Conservation (phyloP, 2,888 invertebrate genomes). For the Branchellion lobata region DNA sequence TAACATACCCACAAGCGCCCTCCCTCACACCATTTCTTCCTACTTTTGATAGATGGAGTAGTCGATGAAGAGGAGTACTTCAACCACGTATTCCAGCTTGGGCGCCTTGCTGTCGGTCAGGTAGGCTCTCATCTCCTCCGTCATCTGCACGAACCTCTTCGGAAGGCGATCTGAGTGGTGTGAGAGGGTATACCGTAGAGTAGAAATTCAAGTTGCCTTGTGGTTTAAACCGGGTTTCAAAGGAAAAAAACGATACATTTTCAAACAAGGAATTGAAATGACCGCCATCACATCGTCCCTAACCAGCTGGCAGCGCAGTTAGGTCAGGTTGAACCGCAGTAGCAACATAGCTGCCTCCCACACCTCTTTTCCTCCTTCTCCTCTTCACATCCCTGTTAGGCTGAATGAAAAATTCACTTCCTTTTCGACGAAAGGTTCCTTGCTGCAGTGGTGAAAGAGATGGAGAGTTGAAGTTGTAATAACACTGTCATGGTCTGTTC, state of each 20-base stretch:
- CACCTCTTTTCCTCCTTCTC: constrained; percentile 15
- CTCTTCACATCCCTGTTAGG: background rate
- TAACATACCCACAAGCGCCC: no score
- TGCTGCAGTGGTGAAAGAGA: constrained; percentile 28
- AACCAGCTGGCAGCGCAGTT: background rate
- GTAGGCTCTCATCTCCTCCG: background rate
- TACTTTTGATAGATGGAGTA: constrained; percentile 36
- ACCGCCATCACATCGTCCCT: background rate
- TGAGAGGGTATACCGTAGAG: background rate
- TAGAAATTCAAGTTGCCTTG: no score
- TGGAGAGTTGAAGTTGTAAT: no score
- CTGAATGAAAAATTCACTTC: constrained; percentile 26
- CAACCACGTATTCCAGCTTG: constrained; percentile 26
- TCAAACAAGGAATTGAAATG: background rate
- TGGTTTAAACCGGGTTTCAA: no score
- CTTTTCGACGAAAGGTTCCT: constrained; percentile 13
- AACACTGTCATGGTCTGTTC: no score
- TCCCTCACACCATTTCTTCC: no score
- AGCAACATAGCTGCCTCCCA: background rate
- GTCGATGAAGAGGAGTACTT: constrained; percentile 36
- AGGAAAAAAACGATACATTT: no score
- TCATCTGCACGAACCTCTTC: background rate
- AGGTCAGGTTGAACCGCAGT: background rate
- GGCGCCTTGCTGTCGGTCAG: background rate
- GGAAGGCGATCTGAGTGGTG: constrained; percentile 10